Base-by-base conservation (phyloP, 2,113 vertebrate genomes). In the Istiophorus platypterus region DNA sequence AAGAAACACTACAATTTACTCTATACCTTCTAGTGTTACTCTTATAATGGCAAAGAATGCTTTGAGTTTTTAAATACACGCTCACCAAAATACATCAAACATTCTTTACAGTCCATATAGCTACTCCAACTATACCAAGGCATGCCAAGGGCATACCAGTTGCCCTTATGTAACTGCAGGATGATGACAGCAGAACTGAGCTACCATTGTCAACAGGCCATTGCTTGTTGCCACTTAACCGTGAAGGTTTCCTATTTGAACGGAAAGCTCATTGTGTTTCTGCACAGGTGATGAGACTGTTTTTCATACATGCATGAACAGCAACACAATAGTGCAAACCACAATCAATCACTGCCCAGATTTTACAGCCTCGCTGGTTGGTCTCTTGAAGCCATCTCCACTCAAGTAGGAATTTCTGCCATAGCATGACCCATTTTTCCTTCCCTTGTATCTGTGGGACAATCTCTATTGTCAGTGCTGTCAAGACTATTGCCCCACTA, bases 401-500 rank as follows among this genome's bases (percentile, higher is more conserved):
- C 37, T 26, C 3, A 2, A 72, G 39, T 18, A 59, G 71, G 80
- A 85, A 81, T 88, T 62, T 76, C 17, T 80, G 69, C 82, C 14
- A 14, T 81, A 68, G 22, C 37, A 6, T 22, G 51, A 72, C 51
- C 26, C 82, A 47, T 88, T 72, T 83, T 79, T 75, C 47, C 31
- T 45, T 84, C n/a, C 41, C 47, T 65, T 71, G 8, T 80, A 69
- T 89, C 72, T 31, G 10, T 31, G 1, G 66, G 47, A 79, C 45
- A 75, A 76, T 80, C 87, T 85, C 47, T 24, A 85, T 90, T 93
- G 82, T 88, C 71, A 49, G 39, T 76, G 72, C 76, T 82, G 73
- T 86, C 73, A 75, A 66, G 83, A 82, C 66, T 83, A 92, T 89
- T 89, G 87, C 88, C 73, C 79, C 86, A 85, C 84, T 90, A 89